Evolutionary conservation across 2,797 vertebrate species (phyloP).

Genomic region (Lophius americanus): DNA sequence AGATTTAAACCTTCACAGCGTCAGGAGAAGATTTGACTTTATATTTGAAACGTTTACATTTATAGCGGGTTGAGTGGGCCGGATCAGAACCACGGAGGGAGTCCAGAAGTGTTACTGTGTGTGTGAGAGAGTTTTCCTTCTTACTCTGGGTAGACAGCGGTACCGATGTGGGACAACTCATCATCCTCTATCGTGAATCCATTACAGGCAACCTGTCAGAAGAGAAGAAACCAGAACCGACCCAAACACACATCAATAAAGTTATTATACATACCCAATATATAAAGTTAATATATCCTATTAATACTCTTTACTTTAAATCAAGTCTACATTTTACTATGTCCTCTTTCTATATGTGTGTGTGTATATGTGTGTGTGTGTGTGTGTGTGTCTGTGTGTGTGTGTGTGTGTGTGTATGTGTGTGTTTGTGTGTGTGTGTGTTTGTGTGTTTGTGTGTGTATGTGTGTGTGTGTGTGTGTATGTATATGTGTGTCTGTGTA

Average conservation of each 20-base stretch:
- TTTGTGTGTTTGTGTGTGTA: conserved; percentile 13
- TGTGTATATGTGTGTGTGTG: conserved; percentile 4
- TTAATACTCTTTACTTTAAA: neutral
- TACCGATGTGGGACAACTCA: conserved; percentile 93
- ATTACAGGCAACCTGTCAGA: conserved; percentile 91
- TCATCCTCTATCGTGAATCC: conserved; percentile 98
- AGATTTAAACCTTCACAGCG: conserved; percentile 21
- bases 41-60: too few species aligned
- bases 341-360: neutral
- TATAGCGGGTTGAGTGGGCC: too few species aligned
- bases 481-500: neutral
- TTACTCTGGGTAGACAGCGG: conserved; percentile 96
- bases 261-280: too few species aligned
- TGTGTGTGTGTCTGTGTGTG: conserved; percentile 14
- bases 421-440: neutral
- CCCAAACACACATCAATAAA: neutral
- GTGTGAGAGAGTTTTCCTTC: conserved; percentile 25
- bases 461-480: conserved; percentile 3
- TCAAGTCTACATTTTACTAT: neutral
- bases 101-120: too few species aligned
- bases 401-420: neutral
- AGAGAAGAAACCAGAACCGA: neutral
- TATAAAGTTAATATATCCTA: too few species aligned
- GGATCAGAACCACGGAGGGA: too few species aligned
- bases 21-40: neutral